phyloP scores from a whole-genome alignment of 2,888 invertebrate species.

The Deroplatys truncata region DNA sequence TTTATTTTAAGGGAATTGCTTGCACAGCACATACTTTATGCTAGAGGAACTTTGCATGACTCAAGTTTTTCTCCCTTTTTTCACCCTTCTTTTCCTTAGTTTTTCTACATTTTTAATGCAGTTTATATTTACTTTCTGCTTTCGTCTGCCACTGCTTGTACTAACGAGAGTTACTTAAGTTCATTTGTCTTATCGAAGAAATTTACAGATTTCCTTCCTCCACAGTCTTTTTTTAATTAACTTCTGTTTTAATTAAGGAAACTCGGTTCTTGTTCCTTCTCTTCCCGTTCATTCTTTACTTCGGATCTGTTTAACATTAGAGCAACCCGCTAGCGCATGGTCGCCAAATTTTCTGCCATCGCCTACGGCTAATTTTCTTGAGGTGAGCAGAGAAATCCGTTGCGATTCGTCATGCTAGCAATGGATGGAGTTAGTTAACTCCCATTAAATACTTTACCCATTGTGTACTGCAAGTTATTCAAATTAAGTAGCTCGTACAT shows the following conservation, averaged over 20 bases:
- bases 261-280: background rate
- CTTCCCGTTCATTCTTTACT: background rate
- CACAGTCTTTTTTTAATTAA: slow-evolving; percentile 19
- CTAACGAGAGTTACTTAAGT: slow-evolving; percentile 13
- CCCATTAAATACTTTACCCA: too few species aligned
- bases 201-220: slow-evolving; percentile 12
- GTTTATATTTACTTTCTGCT: background rate
- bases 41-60: background rate
- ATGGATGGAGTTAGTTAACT: too few species aligned
- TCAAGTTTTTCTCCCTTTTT: background rate
- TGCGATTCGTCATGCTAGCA: too few species aligned
- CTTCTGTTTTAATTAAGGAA: slow-evolving; percentile 24
- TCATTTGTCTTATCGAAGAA: slow-evolving; percentile 21
- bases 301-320: background rate
- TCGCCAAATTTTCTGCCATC: background rate
- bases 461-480: too few species aligned
- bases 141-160: background rate
- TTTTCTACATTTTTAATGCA: background rate
- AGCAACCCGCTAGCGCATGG: background rate
- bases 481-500: too few species aligned
- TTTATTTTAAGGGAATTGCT: background rate
- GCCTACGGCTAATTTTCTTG: too few species aligned
- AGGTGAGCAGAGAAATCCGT: too few species aligned
- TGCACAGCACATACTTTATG: background rate
- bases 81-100: background rate